phyloP scores from a whole-genome alignment of 2,797 vertebrate genomes.

The Galaxias olidus region DNA sequence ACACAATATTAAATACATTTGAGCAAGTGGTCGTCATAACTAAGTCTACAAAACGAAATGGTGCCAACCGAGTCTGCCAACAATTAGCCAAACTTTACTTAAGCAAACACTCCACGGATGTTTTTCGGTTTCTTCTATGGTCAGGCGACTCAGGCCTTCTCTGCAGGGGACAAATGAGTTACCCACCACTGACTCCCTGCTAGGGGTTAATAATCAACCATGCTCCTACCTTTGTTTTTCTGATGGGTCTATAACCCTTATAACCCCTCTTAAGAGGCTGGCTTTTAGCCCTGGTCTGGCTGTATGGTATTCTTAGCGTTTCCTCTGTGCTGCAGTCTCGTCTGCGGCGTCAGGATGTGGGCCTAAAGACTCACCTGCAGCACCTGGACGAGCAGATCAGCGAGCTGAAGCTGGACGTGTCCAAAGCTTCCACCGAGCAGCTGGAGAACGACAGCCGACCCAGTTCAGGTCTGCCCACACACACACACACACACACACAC shows the following conservation, averaged over 20 bases:
- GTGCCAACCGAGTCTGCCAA: too few species aligned
- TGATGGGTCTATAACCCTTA: conserved; percentile 43
- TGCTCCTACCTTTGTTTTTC: conserved; percentile 68
- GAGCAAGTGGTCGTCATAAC: too few species aligned
- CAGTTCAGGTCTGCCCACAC: conserved; percentile 84
- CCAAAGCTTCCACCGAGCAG: conserved; percentile 81
- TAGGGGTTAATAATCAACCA: conserved; percentile 82
- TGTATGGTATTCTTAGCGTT: conserved; percentile 4
- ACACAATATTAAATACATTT: too few species aligned
- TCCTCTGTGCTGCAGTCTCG: conserved; percentile 73
- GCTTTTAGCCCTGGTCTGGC: not conserved
- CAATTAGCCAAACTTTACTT: conserved; percentile 38
- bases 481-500: not conserved
- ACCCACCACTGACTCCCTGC: conserved; percentile 71
- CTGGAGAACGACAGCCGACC: conserved; percentile 93
- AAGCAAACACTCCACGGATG: conserved; percentile 56
- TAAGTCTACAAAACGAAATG: too few species aligned
- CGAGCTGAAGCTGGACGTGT: conserved; percentile 86
- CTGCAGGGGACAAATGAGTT: conserved; percentile 78
- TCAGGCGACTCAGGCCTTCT: conserved; percentile 64
- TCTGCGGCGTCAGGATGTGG: conserved; percentile 85
- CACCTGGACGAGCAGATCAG: conserved; percentile 90
- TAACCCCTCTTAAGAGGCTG: not conserved
- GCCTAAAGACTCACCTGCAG: conserved; percentile 89
- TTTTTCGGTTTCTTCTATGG: conserved; percentile 71